Conservation (phyloP, 2,888 invertebrate genomes). For the Endomychus coccineus region DNA sequence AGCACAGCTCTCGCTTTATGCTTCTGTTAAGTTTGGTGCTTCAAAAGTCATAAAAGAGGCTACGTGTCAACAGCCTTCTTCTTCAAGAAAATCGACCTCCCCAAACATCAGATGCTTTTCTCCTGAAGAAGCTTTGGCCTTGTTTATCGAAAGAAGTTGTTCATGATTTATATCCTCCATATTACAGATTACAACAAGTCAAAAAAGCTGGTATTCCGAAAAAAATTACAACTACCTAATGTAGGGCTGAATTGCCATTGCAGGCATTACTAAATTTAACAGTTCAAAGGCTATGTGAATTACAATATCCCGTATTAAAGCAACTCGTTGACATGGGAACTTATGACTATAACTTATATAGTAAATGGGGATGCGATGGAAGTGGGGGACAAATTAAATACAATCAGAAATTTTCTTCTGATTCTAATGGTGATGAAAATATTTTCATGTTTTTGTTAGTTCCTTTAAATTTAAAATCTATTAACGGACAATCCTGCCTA, state of each 20-base stretch:
- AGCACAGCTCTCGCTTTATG: constrained; percentile 2
- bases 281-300: constrained; percentile 6
- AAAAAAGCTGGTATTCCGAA: constrained; percentile 1
- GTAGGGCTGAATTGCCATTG: constrained; percentile 4
- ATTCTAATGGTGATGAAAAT: constrained; percentile 6
- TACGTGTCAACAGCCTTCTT: not conserved
- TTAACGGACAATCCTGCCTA: constrained; percentile 3
- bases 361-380: constrained; percentile 5
- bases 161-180: not conserved
- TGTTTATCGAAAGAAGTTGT: constrained; percentile 2
- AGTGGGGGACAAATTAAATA: constrained; percentile 6
- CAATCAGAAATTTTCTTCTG: constrained; percentile 6
- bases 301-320: constrained; percentile 6
- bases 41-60: not conserved
- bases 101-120: constrained; percentile 3
- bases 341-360: constrained; percentile 3
- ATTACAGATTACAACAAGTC: constrained; percentile 5
- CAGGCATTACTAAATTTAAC: constrained; percentile 5
- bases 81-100: not conserved
- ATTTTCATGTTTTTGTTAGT: constrained; percentile 5
- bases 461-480: constrained; percentile 5
- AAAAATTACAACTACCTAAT: constrained; percentile 5
- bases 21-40: constrained; percentile 1
- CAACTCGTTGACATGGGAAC: constrained; percentile 4
- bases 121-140: constrained; percentile 6